phyloP scores from a whole-genome alignment of 2,113 vertebrate genomes.

The Tetrao urogallus region DNA sequence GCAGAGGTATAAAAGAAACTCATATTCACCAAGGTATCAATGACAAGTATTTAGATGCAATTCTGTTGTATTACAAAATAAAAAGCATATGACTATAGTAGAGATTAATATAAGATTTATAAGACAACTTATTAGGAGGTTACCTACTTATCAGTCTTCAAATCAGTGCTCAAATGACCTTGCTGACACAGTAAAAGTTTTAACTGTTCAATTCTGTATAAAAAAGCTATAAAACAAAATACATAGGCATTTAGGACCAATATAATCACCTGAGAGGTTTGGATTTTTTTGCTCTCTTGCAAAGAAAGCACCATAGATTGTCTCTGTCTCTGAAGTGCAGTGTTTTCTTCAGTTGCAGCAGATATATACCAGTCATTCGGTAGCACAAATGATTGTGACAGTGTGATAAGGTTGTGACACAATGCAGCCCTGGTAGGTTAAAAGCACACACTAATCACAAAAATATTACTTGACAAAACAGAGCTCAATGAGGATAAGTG shows the following conservation, averaged over 20 bases:
- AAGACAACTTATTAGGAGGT: neutral
- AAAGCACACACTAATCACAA: neutral
- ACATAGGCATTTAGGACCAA: too few relatives aligned
- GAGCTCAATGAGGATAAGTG: neutral
- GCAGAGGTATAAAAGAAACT: neutral
- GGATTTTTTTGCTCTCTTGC: neutral
- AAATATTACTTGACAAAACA: neutral
- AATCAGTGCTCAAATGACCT: neutral
- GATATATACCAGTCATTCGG: neutral
- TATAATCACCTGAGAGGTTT: neutral
- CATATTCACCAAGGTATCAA: neutral
- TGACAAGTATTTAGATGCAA: neutral
- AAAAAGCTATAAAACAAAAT: slow-evolving; percentile 3
- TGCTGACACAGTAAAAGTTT: neutral
- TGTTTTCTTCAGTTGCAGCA: neutral
- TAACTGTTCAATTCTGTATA: neutral
- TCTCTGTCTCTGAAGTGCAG: neutral
- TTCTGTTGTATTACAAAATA: neutral
- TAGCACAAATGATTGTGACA: neutral
- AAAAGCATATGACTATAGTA: neutral
- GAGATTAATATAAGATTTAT: neutral
- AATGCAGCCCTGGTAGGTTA: fast-evolving
- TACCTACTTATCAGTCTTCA: neutral
- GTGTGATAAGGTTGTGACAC: neutral
- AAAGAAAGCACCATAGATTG: neutral